Percentiles rank a stretch among this genome's conserved stretches.
These are phyloP conservation scores for Phenganax stokvisi DNA, from an alignment of 92 coral and sea anemone species.

Conservation along the genomic window DNA sequence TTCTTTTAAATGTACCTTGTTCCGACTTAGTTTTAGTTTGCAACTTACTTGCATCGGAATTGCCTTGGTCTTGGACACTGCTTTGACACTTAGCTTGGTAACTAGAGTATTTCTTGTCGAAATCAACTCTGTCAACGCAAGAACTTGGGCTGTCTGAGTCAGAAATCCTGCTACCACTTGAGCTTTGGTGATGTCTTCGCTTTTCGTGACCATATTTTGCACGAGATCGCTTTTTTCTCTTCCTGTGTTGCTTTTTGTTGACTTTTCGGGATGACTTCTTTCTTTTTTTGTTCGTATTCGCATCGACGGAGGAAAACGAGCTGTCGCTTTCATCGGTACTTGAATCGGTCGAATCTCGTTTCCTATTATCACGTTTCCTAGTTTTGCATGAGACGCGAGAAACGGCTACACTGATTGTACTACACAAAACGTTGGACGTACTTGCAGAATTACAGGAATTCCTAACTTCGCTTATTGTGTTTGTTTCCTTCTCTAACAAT, in stretches of 20 bases:
- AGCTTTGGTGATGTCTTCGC: background rate
- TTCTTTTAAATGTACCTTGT: conserved; percentile 13
- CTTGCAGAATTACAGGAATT: conserved; percentile 1
- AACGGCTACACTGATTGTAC: conserved; percentile 22
- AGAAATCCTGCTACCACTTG: conserved; percentile 4
- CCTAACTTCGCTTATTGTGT: background rate
- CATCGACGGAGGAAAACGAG: conserved; percentile 11
- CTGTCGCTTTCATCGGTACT: conserved; percentile 15
- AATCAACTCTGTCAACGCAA: background rate
- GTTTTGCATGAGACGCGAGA: conserved; percentile 6
- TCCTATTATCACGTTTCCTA: background rate
- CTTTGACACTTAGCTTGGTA: background rate
- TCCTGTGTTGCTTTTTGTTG: conserved; percentile 2
- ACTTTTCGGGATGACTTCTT: background rate
- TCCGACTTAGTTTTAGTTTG: background rate
- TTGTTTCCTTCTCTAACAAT: conserved; percentile 11
- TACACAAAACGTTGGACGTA: background rate
- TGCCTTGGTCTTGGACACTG: background rate
- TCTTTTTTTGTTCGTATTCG: conserved; percentile 1
- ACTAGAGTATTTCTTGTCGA: background rate
- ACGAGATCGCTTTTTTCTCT: background rate
- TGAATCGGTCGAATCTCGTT: conserved; percentile 19
- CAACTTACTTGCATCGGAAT: background rate
- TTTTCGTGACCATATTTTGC: background rate
- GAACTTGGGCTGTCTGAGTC: conserved; percentile 1